Evolutionary conservation across 2,113 vertebrate species (phyloP), one percentile per base, ranked within the genome.

Genomic region (Pardalotus punctatus): DNA sequence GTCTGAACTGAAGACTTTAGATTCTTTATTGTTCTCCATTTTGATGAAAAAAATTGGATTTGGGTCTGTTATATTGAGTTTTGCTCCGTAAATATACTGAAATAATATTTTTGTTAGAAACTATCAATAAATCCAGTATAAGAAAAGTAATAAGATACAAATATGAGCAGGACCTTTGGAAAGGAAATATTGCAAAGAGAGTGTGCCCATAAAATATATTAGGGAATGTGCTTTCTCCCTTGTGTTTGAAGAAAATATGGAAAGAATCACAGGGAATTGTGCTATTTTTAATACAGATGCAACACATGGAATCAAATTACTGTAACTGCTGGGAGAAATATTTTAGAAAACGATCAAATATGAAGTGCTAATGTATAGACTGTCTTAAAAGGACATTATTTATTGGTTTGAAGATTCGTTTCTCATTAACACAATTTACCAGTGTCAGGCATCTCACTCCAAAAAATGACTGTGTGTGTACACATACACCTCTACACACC

Each of bases 11-110:
- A 98, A 97, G 98, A 98, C 98, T 98, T 98, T 98, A 97, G 97
- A 95, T 98, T 98, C 99, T 99, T 99, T 99, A 99, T 99, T 99
- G 99, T 99, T 99, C 98, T 99, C 98, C 98, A 98, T 99, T 99
- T 98, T 98, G 97, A 99, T 98, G 98, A 98, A 99, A 99, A 98
- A 98, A 99, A 99, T 99, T 98, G 97, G 99, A 99, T 99, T 99
- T 98, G 98, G 98, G 97, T 97, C 98, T 98, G 97, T 89, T 97
- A 98, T 99, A 99, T 99, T 99, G 99, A 98, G 99, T 99, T 99
- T 98, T 97, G 98, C 98, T 98, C 98, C 98, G 98, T 99, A 99
- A 99, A 99, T 99, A 99, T 98, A 99, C 98, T 98, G 98, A 98
- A 99, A 99, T 99, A 95, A 96, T 98, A 99, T 99, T 99, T 99